These are phyloP conservation scores for Drosophila trichaetosa DNA, from an alignment of 2,888 invertebrate species.

Conservation along the genomic window DNA sequence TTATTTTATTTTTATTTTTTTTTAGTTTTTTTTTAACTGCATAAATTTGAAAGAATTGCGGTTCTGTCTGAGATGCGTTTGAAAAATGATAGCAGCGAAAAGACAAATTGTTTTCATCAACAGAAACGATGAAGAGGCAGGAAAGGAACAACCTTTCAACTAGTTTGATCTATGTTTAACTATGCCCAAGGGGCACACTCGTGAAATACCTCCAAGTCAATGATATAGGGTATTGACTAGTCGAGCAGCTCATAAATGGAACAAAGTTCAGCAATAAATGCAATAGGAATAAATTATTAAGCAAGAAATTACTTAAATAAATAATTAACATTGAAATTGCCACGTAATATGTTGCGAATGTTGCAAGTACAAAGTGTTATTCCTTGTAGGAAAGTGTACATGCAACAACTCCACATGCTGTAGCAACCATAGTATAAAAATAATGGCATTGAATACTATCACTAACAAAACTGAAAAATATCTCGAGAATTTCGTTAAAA, in stretches of 20 bases:
- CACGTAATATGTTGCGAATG: background rate
- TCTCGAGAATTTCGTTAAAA: background rate
- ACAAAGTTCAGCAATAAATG: background rate
- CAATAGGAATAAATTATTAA: no score
- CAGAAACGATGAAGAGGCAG: background rate
- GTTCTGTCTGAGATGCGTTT: slow-evolving; percentile 14
- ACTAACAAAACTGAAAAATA: background rate
- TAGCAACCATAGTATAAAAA: no score
- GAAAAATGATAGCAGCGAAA: slow-evolving; percentile 19
- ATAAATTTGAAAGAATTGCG: slow-evolving; percentile 69
- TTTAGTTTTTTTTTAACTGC: slow-evolving; percentile 33
- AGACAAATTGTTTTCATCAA: background rate
- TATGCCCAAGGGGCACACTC: no score
- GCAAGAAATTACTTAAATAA: background rate
- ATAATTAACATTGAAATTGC: rapidly evolving
- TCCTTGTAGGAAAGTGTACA: background rate
- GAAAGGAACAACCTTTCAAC: background rate
- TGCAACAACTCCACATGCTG: background rate
- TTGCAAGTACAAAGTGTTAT: background rate
- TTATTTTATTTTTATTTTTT: no score
- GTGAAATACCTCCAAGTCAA: background rate
- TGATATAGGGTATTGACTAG: background rate
- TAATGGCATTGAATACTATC: no score
- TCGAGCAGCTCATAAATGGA: background rate
- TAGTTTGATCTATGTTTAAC: background rate